Evolutionary conservation across 2,888 invertebrate species (phyloP).

Genomic region (Barypeithes pellucidus): DNA sequence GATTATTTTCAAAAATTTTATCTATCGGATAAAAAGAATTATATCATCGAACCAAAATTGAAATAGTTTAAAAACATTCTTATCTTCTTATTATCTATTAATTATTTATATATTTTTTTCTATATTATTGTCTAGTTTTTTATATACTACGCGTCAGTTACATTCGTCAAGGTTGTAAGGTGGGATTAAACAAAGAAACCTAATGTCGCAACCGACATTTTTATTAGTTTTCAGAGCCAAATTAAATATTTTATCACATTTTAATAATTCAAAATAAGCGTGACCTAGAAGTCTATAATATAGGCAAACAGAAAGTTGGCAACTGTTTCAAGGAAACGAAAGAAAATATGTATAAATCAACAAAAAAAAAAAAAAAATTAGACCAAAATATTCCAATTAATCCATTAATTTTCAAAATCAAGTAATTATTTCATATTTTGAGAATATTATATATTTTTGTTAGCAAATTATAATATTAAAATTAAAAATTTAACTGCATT

Average conservation of each 20-base stretch:
- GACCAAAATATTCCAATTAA: no score
- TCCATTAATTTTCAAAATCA: no score
- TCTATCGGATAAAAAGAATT: neutral
- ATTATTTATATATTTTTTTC: neutral
- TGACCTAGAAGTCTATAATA: neutral
- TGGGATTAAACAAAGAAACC: neutral
- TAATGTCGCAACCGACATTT: neutral
- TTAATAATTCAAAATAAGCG: neutral
- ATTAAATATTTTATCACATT: constrained; percentile 2
- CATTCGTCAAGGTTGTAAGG: neutral
- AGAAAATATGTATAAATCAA: no score
- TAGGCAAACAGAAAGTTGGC: neutral
- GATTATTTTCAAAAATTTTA: constrained; percentile 5
- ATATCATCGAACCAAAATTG: neutral
- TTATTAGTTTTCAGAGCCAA: constrained; percentile 1
- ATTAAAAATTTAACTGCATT: no score
- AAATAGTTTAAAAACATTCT: neutral
- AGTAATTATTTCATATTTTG: no score
- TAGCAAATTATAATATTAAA: no score
- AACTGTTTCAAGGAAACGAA: no score
- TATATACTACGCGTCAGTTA: neutral
- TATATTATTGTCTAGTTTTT: neutral
- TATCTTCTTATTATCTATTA: neutral
- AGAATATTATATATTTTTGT: no score
- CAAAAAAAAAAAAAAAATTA: neutral